Conservation (phyloP, 1,140 invertebrate genomes). For the Lysiphlebus fabarum region DNA sequence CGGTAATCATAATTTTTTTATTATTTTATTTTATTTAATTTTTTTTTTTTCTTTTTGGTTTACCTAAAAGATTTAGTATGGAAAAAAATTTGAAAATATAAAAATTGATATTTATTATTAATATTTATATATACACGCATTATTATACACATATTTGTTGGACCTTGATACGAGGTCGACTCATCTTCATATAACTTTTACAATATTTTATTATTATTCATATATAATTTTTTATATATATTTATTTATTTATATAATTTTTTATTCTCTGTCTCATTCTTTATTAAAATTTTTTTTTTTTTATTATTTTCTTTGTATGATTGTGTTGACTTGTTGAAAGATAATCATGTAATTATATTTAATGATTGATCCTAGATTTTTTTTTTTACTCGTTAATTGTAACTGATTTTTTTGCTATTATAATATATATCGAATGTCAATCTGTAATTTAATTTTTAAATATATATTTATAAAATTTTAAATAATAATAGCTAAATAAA, state of each 20-base stretch:
- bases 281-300: neutral
- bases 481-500: too few relatives aligned
- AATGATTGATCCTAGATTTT: conserved; percentile 7
- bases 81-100: neutral
- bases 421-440: conserved; percentile 12
- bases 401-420: neutral
- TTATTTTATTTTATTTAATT: conserved; percentile 4
- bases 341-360: conserved; percentile 9
- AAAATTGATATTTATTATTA: too few relatives aligned
- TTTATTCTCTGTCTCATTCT: too few relatives aligned
- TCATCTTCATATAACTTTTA: too few relatives aligned
- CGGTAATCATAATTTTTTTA: too few relatives aligned
- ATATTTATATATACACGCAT: too few relatives aligned
- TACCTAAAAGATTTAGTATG: neutral
- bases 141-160: too few relatives aligned
- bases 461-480: neutral
- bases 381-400: neutral
- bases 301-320: neutral
- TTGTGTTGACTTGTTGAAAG: neutral
- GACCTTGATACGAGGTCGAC: too few relatives aligned
- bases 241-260: too few relatives aligned
- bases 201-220: too few relatives aligned
- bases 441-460: neutral
- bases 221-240: too few relatives aligned
- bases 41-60: neutral